phyloP scores from a whole-genome alignment of 2,113 vertebrate genomes.

The Esox niger region DNA sequence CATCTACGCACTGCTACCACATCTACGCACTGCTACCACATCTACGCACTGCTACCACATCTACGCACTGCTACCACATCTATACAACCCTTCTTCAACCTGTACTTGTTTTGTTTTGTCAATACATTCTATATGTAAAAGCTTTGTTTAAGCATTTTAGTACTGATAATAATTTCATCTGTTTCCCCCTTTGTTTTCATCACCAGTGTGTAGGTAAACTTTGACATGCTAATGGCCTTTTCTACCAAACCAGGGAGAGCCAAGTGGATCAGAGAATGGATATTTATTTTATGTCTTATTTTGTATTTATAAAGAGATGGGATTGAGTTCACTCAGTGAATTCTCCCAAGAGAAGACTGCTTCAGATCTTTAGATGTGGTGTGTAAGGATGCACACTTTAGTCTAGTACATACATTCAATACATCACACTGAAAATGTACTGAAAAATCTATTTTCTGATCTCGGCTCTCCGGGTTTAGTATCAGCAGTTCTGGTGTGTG shows the following conservation, averaged over 20 bases:
- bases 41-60: background rate
- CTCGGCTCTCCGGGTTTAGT: conserved; percentile 43
- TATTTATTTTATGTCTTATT: conserved; percentile 20
- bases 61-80: background rate
- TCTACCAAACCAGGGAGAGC: conserved; percentile 46
- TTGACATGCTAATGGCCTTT: conserved; percentile 20
- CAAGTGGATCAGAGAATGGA: conserved; percentile 19
- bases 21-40: background rate
- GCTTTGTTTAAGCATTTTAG: conserved; percentile 9
- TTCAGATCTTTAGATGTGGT: background rate
- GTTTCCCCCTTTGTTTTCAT: conserved; percentile 27
- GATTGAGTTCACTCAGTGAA: background rate
- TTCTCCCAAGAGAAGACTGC: background rate
- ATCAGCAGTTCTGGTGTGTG: conserved; percentile 40
- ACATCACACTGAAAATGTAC: background rate
- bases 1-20: conserved; percentile 7
- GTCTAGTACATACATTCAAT: no score
- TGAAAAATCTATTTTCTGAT: conserved; percentile 22
- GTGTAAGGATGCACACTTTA: no score
- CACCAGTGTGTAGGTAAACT: conserved; percentile 78
- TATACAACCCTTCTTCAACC: background rate
- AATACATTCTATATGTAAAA: background rate
- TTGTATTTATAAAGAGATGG: conserved; percentile 11
- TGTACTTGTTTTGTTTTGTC: background rate
- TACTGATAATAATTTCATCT: background rate